These are phyloP conservation scores for Hemitrygon akajei DNA, from an alignment of 2,797 vertebrate genomes.

Conservation along the genomic window DNA sequence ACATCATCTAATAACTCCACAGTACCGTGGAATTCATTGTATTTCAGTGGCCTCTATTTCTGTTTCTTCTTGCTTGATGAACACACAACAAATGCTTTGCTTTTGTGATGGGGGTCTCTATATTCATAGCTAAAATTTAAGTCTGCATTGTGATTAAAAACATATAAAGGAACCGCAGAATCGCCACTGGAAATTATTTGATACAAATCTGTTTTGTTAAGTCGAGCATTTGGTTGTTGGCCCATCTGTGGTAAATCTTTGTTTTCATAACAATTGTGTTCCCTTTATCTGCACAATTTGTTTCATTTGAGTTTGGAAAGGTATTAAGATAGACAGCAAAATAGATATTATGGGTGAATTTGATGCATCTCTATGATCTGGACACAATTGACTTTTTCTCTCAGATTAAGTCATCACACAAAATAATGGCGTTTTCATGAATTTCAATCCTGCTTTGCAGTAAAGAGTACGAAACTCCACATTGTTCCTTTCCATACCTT, in stretches of 20 bases:
- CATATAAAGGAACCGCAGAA: neutral
- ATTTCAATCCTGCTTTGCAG: neutral
- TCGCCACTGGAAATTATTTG: neutral
- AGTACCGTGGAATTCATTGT: neutral
- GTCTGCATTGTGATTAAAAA: neutral
- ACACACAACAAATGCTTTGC: neutral
- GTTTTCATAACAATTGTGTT: neutral
- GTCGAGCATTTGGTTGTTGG: neutral
- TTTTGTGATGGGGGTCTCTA: no score
- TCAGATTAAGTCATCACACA: neutral
- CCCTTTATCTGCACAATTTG: neutral
- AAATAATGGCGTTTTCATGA: neutral
- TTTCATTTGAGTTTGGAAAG: neutral
- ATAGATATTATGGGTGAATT: neutral
- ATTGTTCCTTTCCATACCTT: no score
- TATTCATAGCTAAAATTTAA: neutral
- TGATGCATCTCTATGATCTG: neutral
- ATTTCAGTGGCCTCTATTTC: neutral
- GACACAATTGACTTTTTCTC: neutral
- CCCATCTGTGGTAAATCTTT: conserved; percentile 2
- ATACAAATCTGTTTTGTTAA: conserved; percentile 19
- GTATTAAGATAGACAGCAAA: conserved; percentile 13
- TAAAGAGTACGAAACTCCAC: neutral
- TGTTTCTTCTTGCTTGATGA: neutral
- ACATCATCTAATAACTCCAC: neutral